Evolutionary conservation across 2,797 vertebrate species (phyloP).

Genomic region (Lacerta agilis): DNA sequence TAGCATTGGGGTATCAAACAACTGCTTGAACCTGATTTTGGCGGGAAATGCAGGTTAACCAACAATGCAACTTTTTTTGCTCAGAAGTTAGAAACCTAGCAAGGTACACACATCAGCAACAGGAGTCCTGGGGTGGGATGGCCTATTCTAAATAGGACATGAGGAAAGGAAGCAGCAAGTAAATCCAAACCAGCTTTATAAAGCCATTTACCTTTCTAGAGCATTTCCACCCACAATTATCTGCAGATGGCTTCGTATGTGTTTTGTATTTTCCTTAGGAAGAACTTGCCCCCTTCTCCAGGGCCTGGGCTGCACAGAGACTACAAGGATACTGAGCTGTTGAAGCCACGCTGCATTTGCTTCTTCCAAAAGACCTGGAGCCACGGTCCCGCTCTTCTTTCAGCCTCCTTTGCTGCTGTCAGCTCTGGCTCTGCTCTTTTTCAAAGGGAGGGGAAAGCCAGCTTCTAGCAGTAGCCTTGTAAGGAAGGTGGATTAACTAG

Average conservation of each 20-base stretch:
- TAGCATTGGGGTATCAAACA: slow-evolving; percentile 6
- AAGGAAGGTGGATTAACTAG: slow-evolving; percentile 70
- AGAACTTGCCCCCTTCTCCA: slow-evolving; percentile 9
- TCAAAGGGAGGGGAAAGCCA: slow-evolving; percentile 53
- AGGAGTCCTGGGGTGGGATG: neutral
- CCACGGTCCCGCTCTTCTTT: neutral
- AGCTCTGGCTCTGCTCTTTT: slow-evolving; percentile 25
- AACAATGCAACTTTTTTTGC: neutral
- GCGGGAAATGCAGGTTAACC: neutral
- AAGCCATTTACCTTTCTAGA: neutral
- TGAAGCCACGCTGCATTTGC: neutral
- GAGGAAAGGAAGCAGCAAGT: neutral
- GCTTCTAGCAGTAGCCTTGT: slow-evolving; percentile 67
- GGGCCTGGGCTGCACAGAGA: neutral
- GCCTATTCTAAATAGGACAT: neutral
- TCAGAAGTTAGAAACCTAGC: neutral
- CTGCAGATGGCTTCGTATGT: neutral
- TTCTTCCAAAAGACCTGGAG: neutral
- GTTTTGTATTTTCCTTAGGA: neutral
- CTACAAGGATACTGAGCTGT: neutral
- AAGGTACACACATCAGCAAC: neutral
- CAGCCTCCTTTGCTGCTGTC: neutral
- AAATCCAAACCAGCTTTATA: neutral
- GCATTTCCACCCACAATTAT: neutral
- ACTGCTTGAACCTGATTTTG: neutral